A percentile compares a stretch with the other conserved stretches of the same genome.
phyloP scores from a whole-genome alignment of 2,797 vertebrate species.

The Sebastes itinus region DNA sequence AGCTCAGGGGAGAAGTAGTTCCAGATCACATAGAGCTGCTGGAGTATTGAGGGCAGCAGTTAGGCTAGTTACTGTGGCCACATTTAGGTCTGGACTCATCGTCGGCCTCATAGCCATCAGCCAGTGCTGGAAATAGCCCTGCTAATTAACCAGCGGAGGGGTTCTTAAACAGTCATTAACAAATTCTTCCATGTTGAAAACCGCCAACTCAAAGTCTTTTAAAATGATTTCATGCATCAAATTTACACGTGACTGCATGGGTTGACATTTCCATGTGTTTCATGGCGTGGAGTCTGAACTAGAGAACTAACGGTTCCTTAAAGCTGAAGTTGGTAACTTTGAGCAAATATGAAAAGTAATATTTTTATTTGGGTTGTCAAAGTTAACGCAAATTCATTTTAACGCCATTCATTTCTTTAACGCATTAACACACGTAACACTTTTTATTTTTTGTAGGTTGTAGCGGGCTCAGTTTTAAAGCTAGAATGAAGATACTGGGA shows the following conservation, averaged over 20 bases:
- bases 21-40: slow-evolving; percentile 57
- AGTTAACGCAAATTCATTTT: no score
- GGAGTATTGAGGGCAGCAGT: slow-evolving; percentile 45
- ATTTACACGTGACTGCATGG: neutral
- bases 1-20: slow-evolving; percentile 70
- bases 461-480: no score
- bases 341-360: no score
- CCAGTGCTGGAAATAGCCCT: slow-evolving; percentile 62
- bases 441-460: no score
- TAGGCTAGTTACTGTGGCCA: slow-evolving; percentile 47
- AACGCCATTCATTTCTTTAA: no score
- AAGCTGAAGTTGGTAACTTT: neutral
- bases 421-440: no score
- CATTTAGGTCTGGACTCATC: slow-evolving; percentile 64
- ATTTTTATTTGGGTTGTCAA: no score
- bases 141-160: slow-evolving; percentile 53
- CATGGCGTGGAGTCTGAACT: neutral
- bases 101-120: slow-evolving; percentile 46
- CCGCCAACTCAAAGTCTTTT: neutral
- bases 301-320: neutral
- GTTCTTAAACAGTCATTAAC: slow-evolving; percentile 39
- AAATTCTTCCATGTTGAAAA: slow-evolving; percentile 36
- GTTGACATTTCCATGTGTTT: neutral
- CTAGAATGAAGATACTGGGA: fast-evolving
- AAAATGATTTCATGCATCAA: slow-evolving; percentile 2